phyloP scores from a whole-genome alignment of 2,113 vertebrate genomes.

The Stigmatopora argus region DNA sequence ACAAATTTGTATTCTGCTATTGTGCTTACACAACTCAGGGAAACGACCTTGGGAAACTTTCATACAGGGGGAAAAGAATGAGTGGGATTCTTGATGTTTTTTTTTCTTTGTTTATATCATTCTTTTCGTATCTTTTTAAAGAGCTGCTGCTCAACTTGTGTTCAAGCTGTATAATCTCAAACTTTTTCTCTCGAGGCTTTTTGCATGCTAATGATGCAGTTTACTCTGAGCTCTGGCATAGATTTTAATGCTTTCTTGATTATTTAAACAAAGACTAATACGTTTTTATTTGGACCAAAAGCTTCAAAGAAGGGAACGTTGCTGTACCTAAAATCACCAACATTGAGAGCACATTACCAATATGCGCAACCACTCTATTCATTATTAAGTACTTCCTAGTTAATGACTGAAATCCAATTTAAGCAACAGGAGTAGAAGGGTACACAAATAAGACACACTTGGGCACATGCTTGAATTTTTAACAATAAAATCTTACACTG shows the following conservation, averaged over 20 bases:
- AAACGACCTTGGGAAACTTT: constrained; percentile 77
- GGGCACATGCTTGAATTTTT: no score
- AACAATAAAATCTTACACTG: no score
- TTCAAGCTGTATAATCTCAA: constrained; percentile 6
- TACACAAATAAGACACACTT: no score
- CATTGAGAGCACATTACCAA: background rate
- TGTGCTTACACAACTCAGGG: constrained; percentile 60
- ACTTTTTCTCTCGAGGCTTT: background rate
- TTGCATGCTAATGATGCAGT: constrained; percentile 12
- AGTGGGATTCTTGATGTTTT: constrained; percentile 28
- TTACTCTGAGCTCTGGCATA: background rate
- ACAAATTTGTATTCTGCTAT: constrained; percentile 70
- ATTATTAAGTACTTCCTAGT: background rate
- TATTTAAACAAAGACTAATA: background rate
- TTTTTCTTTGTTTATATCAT: constrained; percentile 32
- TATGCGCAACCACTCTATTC: background rate
- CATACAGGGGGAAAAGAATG: constrained; percentile 66
- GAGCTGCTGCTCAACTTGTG: constrained; percentile 11
- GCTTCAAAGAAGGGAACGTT: background rate
- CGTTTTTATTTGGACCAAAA: background rate
- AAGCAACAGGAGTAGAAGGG: background rate
- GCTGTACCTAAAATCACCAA: background rate
- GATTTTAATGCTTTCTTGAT: background rate
- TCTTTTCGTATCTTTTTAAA: constrained; percentile 19
- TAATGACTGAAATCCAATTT: background rate